These are phyloP conservation scores for Pungitius pungitius DNA, from an alignment of 2,113 vertebrate species.

Conservation along the genomic window DNA sequence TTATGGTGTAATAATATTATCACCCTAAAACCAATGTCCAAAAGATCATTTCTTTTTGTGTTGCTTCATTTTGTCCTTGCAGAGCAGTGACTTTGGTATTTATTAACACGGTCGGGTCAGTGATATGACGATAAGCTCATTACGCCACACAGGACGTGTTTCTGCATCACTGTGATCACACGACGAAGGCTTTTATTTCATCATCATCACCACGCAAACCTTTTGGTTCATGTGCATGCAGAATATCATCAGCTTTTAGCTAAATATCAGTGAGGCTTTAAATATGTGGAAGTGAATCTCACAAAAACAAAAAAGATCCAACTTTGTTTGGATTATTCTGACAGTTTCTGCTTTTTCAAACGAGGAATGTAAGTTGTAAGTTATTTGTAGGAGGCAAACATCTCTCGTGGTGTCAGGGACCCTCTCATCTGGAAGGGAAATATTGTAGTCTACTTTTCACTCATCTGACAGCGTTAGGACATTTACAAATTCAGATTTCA, in stretches of 20 bases:
- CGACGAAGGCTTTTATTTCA: background rate
- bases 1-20: background rate
- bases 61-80: background rate
- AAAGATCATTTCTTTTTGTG: background rate
- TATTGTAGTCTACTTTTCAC: background rate
- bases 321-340: no score
- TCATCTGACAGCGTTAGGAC: background rate
- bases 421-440: no score
- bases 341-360: no score
- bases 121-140: conserved; percentile 2
- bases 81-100: background rate
- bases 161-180: conserved; percentile 6
- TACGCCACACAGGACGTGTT: conserved; percentile 9
- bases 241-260: background rate
- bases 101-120: conserved; percentile 11
- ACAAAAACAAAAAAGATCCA: background rate
- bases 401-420: no score
- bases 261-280: background rate
- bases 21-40: background rate
- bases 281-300: background rate
- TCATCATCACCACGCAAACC: background rate
- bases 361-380: no score
- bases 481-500: background rate
- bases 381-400: no score
- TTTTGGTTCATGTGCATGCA: background rate